Base-by-base conservation (phyloP, 2,113 vertebrate species). In the Odocoileus hemionus region DNA sequence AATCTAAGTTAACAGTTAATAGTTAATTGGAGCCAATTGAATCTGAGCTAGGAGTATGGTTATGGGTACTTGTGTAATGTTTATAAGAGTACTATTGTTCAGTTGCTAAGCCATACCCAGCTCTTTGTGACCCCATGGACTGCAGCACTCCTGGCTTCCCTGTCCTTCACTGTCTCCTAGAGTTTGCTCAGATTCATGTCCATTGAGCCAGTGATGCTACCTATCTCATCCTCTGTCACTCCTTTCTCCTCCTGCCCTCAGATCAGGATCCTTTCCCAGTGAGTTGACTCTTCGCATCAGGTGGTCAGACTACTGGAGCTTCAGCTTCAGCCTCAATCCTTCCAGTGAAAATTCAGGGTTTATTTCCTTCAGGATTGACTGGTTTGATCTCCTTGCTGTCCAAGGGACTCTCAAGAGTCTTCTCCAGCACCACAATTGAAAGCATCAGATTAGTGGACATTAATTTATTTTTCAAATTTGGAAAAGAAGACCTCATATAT, bases 11-110 rank as follows among this genome's bases (percentile, higher is more conserved):
- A 54, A 25, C 74, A 67, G 58, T 43, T 94, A 85, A 96, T 16
- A 80, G 84, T 95, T 95, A 94, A 92, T 67, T 87, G 52, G 54
- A 92, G 39, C 50, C 36, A 54, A 84, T 43, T 90, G 54, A 96
- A 79, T 58, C 23, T 11, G 33, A 92, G 10, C n/a, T 54, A 28
- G 26, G 54, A 94, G 60, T 43, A 12, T 13, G 91, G 14, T 64
- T 70, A 54, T 5, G 12, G 60, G 8, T 13, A 11, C 33, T 90
- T 83, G 16, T 39, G 13, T 85, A 28, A 58, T 54, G 2, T 76
- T 74, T 86, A 54, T 16, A 55, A 67, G 26, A 45, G 10, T 57
- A 36, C 23, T 74, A 23, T 14, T 43, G 70, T 26, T 76, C 12
- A 76, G 39, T 13, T 26, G 23, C 12, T 43, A 14, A 76, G 36